Percentiles rank a stretch among this genome's conserved stretches.
phyloP scores from a whole-genome alignment of 53 echinoderm and acorn worm genomes.

The Hippasteria phrygiana region DNA sequence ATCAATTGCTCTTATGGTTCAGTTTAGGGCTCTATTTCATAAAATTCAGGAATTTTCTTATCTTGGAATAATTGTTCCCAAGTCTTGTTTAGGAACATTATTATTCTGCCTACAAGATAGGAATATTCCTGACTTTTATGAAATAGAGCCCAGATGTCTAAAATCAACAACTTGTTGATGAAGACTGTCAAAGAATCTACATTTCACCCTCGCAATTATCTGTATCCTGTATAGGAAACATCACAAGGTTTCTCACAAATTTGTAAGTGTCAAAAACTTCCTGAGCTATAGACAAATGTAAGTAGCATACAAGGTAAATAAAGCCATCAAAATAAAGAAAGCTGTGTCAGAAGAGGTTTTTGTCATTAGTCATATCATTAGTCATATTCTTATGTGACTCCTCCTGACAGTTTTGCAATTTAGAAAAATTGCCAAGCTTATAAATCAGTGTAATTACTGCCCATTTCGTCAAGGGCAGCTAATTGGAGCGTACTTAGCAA shows the following conservation, averaged over 20 bases:
- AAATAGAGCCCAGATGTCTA: no score
- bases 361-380: neutral
- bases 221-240: slow-evolving; percentile 3
- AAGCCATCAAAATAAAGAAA: neutral
- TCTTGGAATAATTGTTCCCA: no score
- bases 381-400: neutral
- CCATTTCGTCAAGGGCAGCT: neutral
- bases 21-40: no score
- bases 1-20: no score
- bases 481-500: neutral
- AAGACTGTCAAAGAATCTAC: no score
- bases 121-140: no score
- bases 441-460: slow-evolving; percentile 20
- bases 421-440: neutral
- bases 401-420: neutral
- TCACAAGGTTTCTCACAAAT: neutral
- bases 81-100: no score
- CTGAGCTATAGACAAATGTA: neutral
- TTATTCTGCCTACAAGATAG: no score
- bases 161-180: no score
- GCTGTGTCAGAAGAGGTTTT: no score
- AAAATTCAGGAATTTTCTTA: no score
- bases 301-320: neutral
- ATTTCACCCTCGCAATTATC: neutral
- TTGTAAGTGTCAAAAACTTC: neutral